These are phyloP conservation scores for Electrophaes corylata DNA, from an alignment of 2,888 invertebrate genomes.

Conservation along the genomic window DNA sequence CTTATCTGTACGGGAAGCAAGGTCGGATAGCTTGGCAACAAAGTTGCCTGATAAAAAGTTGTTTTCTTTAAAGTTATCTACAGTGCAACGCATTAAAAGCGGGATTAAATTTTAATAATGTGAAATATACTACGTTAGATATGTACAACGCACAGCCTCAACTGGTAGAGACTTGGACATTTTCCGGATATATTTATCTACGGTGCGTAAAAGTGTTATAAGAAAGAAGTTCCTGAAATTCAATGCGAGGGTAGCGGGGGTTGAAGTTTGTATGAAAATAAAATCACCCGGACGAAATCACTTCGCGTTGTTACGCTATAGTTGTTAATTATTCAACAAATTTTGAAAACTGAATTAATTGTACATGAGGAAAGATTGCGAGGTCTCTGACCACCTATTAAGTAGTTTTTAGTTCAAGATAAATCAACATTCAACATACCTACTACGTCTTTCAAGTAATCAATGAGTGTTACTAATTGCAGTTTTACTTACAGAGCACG, in stretches of 20 bases:
- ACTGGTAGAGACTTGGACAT: too few species aligned
- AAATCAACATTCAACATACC: constrained; percentile 1
- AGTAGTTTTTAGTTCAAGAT: constrained; percentile 12
- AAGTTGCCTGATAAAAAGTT: constrained; percentile 8
- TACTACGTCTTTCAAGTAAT: constrained; percentile 4
- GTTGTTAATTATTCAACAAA: too few species aligned
- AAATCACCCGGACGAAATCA: too few species aligned
- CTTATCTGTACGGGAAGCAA: constrained; percentile 11
- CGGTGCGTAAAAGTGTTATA: too few species aligned
- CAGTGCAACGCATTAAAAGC: constrained; percentile 4
- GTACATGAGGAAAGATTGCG: constrained; percentile 2
- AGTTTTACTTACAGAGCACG: constrained; percentile 12
- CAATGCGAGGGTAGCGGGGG: too few species aligned
- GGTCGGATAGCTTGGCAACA: constrained; percentile 5
- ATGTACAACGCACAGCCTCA: too few species aligned
- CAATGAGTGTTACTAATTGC: constrained; percentile 24
- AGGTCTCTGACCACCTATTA: not conserved
- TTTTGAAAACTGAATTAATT: too few species aligned
- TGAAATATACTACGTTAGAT: too few species aligned
- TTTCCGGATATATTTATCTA: too few species aligned
- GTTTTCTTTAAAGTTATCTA: constrained; percentile 11
- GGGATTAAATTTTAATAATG: constrained; percentile 5
- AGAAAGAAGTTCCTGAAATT: too few species aligned
- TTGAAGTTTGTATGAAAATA: too few species aligned
- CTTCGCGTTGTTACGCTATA: too few species aligned